Conservation (phyloP, 2,888 invertebrate species). For the Drosophila tripunctata region DNA sequence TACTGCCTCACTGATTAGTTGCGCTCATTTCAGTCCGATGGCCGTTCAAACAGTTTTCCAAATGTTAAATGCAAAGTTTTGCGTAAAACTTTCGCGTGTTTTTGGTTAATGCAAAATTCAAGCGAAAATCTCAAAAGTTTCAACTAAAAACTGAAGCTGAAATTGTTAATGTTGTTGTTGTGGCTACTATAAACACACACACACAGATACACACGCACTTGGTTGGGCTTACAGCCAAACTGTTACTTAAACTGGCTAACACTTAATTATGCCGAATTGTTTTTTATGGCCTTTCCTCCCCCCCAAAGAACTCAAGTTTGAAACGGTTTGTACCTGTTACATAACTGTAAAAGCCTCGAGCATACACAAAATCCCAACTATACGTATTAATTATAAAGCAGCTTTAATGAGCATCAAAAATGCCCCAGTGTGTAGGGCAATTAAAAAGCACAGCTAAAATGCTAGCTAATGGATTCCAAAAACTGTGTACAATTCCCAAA, state of each 20-base stretch:
- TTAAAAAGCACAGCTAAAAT: neutral
- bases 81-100: slow-evolving; percentile 32
- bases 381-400: slow-evolving; percentile 37
- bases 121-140: slow-evolving; percentile 48
- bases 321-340: slow-evolving; percentile 37
- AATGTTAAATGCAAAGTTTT: slow-evolving; percentile 59
- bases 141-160: neutral
- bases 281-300: slow-evolving; percentile 9
- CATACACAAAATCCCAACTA: slow-evolving; percentile 34
- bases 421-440: slow-evolving; percentile 10
- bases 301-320: neutral
- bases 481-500: neutral
- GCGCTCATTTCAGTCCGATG: slow-evolving; percentile 53
- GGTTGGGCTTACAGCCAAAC: slow-evolving; percentile 15
- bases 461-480: neutral
- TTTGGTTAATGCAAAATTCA: slow-evolving; percentile 47
- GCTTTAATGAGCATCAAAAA: slow-evolving; percentile 9
- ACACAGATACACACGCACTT: slow-evolving; percentile 7
- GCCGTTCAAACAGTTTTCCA: slow-evolving; percentile 55
- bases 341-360: slow-evolving; percentile 15
- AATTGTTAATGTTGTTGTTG: neutral
- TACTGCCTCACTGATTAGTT: slow-evolving; percentile 46
- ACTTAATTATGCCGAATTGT: slow-evolving; percentile 58
- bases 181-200: neutral
- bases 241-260: slow-evolving; percentile 43